Conservation (phyloP, 2,888 invertebrate species). For the Tetanocera ferruginea region DNA sequence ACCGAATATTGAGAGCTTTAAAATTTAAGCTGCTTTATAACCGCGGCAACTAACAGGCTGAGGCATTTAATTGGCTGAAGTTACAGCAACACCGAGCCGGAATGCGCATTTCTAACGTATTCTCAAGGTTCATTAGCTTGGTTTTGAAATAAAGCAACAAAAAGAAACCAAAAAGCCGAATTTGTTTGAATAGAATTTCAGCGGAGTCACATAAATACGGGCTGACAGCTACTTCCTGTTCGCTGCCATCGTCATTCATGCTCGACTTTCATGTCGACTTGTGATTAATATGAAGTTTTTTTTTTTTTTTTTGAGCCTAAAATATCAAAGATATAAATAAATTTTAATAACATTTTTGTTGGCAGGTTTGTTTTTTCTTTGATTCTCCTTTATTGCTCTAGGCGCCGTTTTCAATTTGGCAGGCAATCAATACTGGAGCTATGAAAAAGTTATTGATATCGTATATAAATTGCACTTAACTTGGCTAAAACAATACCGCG, state of each 20-base stretch:
- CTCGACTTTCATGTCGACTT: too few species aligned
- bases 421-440: neutral
- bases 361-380: neutral
- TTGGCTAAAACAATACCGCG: neutral
- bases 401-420: conserved; percentile 23
- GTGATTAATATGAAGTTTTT: too few species aligned
- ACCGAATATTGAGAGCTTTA: neutral
- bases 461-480: neutral
- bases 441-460: conserved; percentile 4
- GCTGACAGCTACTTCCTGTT: too few species aligned
- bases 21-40: neutral
- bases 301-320: too few species aligned
- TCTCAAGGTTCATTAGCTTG: neutral
- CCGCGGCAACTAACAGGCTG: neutral
- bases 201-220: too few species aligned
- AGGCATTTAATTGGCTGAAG: neutral
- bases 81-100: neutral
- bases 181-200: too few species aligned
- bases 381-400: neutral
- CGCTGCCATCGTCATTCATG: too few species aligned
- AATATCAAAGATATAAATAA: too few species aligned
- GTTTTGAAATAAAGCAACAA: too few species aligned
- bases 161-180: too few species aligned
- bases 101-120: neutral
- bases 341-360: too few species aligned